A percentile compares a stretch with the other conserved stretches of the same genome.
Conservation (phyloP, 2,797 vertebrate genomes). For the Lacerta bilineata region DNA sequence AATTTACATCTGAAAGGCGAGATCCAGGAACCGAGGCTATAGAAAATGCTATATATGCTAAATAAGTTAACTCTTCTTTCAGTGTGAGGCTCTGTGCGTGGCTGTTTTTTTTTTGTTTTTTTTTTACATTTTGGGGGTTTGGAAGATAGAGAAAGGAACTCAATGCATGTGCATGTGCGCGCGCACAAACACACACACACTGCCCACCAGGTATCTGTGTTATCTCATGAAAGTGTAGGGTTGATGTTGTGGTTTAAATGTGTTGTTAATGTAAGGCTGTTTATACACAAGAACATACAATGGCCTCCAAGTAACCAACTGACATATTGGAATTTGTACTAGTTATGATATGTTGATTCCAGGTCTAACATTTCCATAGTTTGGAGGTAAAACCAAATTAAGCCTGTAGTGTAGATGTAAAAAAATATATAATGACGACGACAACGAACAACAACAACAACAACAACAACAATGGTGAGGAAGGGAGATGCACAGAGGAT, state of each 20-base stretch:
- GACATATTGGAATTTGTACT: not conserved
- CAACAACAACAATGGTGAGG: not conserved
- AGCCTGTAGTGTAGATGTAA: not conserved
- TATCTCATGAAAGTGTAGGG: no score
- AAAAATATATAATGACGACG: no score
- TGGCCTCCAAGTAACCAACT: not conserved
- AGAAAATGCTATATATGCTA: not conserved
- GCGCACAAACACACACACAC: not conserved
- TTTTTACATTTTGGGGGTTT: not conserved
- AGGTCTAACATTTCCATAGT: not conserved
- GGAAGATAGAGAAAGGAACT: not conserved
- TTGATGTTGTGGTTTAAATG: not conserved
- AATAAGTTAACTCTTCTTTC: constrained; percentile 10
- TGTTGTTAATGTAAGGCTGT: not conserved
- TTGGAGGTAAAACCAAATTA: not conserved
- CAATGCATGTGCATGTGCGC: not conserved
- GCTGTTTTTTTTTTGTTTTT: not conserved
- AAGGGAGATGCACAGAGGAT: not conserved
- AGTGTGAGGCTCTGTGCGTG: accelerated
- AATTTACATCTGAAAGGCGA: constrained; percentile 33
- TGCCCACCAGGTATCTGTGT: not conserved
- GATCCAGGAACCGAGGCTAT: not conserved
- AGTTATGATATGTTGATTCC: not conserved
- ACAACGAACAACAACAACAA: no score
- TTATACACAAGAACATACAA: not conserved